These are phyloP conservation scores for Mechanitis messenoides DNA, from an alignment of 2,888 invertebrate species.

Conservation along the genomic window DNA sequence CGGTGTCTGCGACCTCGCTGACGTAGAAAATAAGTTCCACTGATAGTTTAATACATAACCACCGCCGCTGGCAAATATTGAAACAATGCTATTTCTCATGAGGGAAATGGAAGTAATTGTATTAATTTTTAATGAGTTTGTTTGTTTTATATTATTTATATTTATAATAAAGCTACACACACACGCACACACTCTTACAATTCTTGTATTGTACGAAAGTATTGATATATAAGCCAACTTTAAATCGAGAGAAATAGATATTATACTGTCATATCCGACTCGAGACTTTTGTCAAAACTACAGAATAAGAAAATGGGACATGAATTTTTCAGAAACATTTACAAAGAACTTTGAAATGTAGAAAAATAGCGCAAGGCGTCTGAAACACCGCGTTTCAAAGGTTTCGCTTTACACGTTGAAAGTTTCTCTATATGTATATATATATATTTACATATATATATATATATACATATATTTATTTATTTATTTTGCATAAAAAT, in stretches of 20 bases:
- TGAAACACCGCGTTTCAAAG: not conserved
- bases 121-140: not conserved
- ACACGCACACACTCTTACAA: too few relatives aligned
- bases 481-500: conserved; percentile 4
- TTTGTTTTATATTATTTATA: not conserved
- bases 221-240: too few relatives aligned
- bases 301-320: not conserved
- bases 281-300: not conserved
- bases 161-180: too few relatives aligned
- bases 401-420: conserved; percentile 3
- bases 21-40: conserved; percentile 36
- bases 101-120: conserved; percentile 31
- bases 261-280: not conserved
- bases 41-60: conserved; percentile 38
- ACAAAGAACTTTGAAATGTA: conserved; percentile 4
- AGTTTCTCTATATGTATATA: not conserved
- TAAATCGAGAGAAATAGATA: too few relatives aligned
- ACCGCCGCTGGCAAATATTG: conserved; percentile 37
- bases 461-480: too few relatives aligned
- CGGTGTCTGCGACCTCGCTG: conserved; percentile 25
- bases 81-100: conserved; percentile 30
- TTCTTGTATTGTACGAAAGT: too few relatives aligned
- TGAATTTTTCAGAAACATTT: not conserved
- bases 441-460: too few relatives aligned
- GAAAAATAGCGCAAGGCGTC: conserved; percentile 1